These are phyloP conservation scores for Spinibarbus caldwelli DNA, from an alignment of 2,797 vertebrate genomes.

Conservation along the genomic window DNA sequence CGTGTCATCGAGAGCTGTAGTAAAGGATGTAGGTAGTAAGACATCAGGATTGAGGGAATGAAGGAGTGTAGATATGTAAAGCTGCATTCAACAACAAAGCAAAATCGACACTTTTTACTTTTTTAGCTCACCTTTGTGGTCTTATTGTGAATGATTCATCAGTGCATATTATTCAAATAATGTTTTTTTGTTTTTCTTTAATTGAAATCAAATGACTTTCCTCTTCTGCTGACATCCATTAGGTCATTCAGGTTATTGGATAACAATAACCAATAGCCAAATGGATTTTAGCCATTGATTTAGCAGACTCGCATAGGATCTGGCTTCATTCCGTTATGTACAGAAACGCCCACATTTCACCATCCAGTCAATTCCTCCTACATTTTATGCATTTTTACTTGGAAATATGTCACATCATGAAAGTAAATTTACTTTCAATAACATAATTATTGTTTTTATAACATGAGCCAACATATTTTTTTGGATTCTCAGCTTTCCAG, in stretches of 20 bases:
- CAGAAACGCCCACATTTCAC: neutral
- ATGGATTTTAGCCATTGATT: neutral
- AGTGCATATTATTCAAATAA: neutral
- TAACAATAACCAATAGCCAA: neutral
- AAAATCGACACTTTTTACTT: neutral
- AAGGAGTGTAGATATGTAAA: constrained; percentile 51
- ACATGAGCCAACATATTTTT: neutral
- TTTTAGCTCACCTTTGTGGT: neutral
- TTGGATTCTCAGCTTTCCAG: too few species aligned
- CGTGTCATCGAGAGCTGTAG: constrained; percentile 66
- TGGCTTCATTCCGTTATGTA: neutral
- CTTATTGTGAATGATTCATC: neutral
- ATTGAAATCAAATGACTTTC: neutral
- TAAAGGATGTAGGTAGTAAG: too few species aligned
- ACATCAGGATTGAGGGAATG: constrained; percentile 46
- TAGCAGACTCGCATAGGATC: neutral
- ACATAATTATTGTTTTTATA: neutral
- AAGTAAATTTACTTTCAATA: neutral
- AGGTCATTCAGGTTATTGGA: neutral
- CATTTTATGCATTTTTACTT: neutral
- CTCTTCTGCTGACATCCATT: neutral
- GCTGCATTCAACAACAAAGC: neutral
- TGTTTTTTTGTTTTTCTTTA: neutral
- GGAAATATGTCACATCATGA: neutral
- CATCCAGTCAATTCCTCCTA: neutral